These are phyloP conservation scores for Rhyacophila evoluta DNA, from an alignment of 2,888 invertebrate genomes.

Conservation along the genomic window DNA sequence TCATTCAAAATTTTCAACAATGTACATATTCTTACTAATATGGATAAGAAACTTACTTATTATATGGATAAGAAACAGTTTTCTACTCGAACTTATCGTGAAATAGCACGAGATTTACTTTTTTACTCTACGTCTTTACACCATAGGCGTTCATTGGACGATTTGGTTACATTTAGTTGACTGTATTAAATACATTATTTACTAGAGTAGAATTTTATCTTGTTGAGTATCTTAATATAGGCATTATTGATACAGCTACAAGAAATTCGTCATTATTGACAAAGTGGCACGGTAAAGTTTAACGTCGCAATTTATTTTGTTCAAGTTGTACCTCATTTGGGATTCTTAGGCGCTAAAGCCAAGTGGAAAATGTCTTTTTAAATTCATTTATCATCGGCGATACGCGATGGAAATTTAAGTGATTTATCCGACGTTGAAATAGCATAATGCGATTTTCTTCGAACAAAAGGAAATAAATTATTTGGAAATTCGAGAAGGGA, in stretches of 20 bases:
- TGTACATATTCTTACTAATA: too few species aligned
- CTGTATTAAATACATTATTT: neutral
- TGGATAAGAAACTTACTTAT: too few species aligned
- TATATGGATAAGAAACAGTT: too few species aligned
- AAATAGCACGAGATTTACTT: too few species aligned
- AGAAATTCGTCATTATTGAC: slow-evolving; percentile 1
- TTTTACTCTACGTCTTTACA: too few species aligned
- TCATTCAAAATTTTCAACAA: too few species aligned
- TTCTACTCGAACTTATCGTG: too few species aligned
- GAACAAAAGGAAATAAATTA: slow-evolving; percentile 50
- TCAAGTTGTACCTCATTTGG: slow-evolving; percentile 30
- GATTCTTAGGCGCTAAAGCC: slow-evolving; percentile 31
- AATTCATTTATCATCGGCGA: slow-evolving; percentile 52
- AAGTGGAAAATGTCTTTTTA: slow-evolving; percentile 48
- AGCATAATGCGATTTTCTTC: slow-evolving; percentile 52
- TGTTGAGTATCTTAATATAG: neutral
- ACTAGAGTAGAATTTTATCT: neutral
- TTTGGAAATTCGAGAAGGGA: slow-evolving; percentile 30
- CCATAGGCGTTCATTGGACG: too few species aligned
- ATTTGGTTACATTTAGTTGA: too few species aligned
- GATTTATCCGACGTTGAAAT: slow-evolving; percentile 52
- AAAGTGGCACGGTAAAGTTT: slow-evolving; percentile 21
- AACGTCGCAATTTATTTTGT: slow-evolving; percentile 34
- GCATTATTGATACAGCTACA: slow-evolving; percentile 11
- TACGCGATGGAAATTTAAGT: slow-evolving; percentile 52